Conservation (phyloP, 2,888 invertebrate species). For the Timema podura region DNA sequence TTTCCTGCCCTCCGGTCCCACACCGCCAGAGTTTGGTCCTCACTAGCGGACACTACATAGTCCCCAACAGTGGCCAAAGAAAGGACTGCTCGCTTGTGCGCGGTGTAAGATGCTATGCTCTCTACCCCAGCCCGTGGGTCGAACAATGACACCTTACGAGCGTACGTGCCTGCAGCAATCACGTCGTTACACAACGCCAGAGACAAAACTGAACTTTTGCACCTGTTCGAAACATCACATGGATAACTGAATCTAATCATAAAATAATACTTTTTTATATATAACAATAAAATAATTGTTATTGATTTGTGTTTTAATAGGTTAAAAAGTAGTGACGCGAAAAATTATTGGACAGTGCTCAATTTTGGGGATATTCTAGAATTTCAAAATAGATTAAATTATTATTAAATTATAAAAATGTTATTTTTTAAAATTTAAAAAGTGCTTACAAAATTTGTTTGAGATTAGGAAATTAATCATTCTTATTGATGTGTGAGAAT, state of each 20-base stretch:
- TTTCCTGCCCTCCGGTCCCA: conserved; percentile 54
- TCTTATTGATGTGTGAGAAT: too few species aligned
- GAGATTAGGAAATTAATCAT: too few species aligned
- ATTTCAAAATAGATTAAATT: too few species aligned
- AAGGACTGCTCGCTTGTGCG: conserved; percentile 54
- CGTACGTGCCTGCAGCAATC: conserved; percentile 27
- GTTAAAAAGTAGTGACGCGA: not conserved
- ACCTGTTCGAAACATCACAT: not conserved
- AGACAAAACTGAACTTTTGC: conserved; percentile 27
- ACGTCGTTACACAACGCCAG: conserved; percentile 18
- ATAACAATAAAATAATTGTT: too few species aligned
- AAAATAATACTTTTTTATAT: too few species aligned
- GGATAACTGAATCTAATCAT: too few species aligned
- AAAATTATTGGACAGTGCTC: not conserved
- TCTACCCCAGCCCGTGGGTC: conserved; percentile 48
- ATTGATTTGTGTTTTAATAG: too few species aligned
- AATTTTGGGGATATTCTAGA: not conserved
- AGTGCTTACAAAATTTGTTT: too few species aligned
- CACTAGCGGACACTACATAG: conserved; percentile 55
- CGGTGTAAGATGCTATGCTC: conserved; percentile 48
- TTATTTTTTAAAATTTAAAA: too few species aligned
- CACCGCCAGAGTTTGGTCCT: conserved; percentile 54
- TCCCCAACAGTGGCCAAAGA: conserved; percentile 43
- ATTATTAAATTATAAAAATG: too few species aligned
- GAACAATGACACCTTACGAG: conserved; percentile 46